A percentile compares a stretch with the other conserved stretches of the same genome.
Evolutionary conservation across 2,888 invertebrate species (phyloP).

Genomic region (Axea sp.): DNA sequence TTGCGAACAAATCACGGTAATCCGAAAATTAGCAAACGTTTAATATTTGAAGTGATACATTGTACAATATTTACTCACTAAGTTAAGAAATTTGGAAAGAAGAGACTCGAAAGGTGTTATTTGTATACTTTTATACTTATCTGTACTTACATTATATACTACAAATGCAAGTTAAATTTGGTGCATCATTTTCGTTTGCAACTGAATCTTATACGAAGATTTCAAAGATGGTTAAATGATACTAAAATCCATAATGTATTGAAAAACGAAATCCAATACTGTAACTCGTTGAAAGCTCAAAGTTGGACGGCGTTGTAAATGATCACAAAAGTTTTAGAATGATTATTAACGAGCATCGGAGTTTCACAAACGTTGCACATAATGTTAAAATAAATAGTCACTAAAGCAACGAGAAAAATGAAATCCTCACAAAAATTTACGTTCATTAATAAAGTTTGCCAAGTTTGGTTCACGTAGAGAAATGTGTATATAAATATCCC

Average conservation of each 20-base stretch:
- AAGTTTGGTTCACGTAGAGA: slow-evolving; percentile 5
- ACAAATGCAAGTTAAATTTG: no score
- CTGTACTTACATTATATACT: no score
- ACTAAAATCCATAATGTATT: slow-evolving; percentile 9
- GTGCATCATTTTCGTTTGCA: no score
- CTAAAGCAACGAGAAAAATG: background rate
- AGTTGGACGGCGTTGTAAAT: slow-evolving; percentile 4
- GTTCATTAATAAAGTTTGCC: slow-evolving; percentile 28
- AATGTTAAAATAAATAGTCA: slow-evolving; percentile 2
- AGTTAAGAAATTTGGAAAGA: no score
- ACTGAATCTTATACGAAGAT: slow-evolving; percentile 14
- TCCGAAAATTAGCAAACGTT: no score
- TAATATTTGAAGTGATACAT: no score
- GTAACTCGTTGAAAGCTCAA: background rate
- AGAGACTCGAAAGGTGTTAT: no score
- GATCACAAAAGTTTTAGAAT: slow-evolving; percentile 21
- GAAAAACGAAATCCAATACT: slow-evolving; percentile 9
- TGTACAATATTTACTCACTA: no score
- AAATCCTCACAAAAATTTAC: slow-evolving; percentile 2
- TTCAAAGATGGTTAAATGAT: slow-evolving; percentile 15
- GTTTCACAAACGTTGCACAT: background rate
- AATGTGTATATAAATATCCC: slow-evolving; percentile 11
- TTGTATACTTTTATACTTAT: no score
- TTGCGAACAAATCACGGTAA: no score
- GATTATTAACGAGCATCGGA: slow-evolving; percentile 3